phyloP scores from a whole-genome alignment of 2,888 invertebrate genomes.

The Cylloceria caligata region DNA sequence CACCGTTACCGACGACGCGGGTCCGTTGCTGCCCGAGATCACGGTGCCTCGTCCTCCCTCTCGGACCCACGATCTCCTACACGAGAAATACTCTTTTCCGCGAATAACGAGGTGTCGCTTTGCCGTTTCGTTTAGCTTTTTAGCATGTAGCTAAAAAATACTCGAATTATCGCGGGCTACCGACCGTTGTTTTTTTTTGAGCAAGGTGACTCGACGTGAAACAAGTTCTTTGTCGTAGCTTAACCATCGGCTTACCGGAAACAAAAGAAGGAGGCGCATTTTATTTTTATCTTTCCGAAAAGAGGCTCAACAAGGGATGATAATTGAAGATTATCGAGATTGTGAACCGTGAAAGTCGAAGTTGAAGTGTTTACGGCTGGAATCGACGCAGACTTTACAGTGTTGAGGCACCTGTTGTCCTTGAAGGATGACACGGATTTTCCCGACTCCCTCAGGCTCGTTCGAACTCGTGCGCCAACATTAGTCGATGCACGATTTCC shows the following conservation, averaged over 20 bases:
- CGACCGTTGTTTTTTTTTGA: background rate
- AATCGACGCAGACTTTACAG: background rate
- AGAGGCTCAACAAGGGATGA: background rate
- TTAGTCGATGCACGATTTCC: constrained; percentile 61
- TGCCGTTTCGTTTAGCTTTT: background rate
- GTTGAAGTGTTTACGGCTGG: constrained; percentile 7
- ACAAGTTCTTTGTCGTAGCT: background rate
- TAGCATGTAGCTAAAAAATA: background rate
- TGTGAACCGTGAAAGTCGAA: constrained; percentile 7
- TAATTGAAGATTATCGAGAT: background rate
- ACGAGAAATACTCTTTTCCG: background rate
- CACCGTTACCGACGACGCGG: constrained; percentile 72
- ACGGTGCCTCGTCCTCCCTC: constrained; percentile 45
- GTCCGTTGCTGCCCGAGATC: constrained; percentile 68
- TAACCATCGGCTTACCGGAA: constrained; percentile 29
- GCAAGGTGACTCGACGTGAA: constrained; percentile 53
- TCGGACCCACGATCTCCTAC: constrained; percentile 8
- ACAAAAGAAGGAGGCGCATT: background rate
- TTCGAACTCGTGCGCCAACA: constrained; percentile 45
- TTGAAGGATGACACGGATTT: constrained; percentile 70
- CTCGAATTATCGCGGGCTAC: background rate
- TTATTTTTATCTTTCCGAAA: background rate
- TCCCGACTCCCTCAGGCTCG: constrained; percentile 61
- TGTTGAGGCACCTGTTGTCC: constrained; percentile 56
- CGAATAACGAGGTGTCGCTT: background rate